These are phyloP conservation scores for Agrypnus murinus DNA, from an alignment of 2,888 invertebrate species.

Conservation along the genomic window DNA sequence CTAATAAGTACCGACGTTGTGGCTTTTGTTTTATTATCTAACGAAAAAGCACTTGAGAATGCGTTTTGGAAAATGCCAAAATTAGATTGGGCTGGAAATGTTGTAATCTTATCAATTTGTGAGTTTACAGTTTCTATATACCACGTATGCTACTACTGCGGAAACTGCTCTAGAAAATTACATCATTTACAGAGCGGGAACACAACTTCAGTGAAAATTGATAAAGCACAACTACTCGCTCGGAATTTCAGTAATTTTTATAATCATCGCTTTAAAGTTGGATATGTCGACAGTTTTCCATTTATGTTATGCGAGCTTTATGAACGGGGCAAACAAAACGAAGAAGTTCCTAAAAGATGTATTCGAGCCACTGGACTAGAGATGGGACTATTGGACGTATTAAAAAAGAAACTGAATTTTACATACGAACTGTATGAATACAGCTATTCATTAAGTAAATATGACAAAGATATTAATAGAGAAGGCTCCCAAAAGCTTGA, in stretches of 20 bases:
- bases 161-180: slow-evolving; percentile 27
- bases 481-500: slow-evolving; percentile 44
- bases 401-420: slow-evolving; percentile 54
- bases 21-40: slow-evolving; percentile 11
- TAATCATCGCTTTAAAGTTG: slow-evolving; percentile 49
- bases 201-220: slow-evolving; percentile 5
- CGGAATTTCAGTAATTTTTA: slow-evolving; percentile 49
- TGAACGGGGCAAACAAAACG: not conserved
- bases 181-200: slow-evolving; percentile 32
- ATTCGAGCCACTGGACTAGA: slow-evolving; percentile 51
- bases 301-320: slow-evolving; percentile 48
- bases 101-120: slow-evolving; percentile 49
- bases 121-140: slow-evolving; percentile 33
- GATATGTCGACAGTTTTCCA: slow-evolving; percentile 53
- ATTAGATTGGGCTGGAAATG: slow-evolving; percentile 54
- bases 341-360: slow-evolving; percentile 41
- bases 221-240: slow-evolving; percentile 40
- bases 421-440: slow-evolving; percentile 48
- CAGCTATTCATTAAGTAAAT: slow-evolving; percentile 19
- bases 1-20: slow-evolving; percentile 22
- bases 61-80: slow-evolving; percentile 45
- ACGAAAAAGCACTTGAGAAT: not conserved
- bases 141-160: slow-evolving; percentile 55
- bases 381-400: slow-evolving; percentile 46
- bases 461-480: slow-evolving; percentile 38